phyloP scores from a whole-genome alignment of 2,113 vertebrate species.

The Syngnathus scovelli region DNA sequence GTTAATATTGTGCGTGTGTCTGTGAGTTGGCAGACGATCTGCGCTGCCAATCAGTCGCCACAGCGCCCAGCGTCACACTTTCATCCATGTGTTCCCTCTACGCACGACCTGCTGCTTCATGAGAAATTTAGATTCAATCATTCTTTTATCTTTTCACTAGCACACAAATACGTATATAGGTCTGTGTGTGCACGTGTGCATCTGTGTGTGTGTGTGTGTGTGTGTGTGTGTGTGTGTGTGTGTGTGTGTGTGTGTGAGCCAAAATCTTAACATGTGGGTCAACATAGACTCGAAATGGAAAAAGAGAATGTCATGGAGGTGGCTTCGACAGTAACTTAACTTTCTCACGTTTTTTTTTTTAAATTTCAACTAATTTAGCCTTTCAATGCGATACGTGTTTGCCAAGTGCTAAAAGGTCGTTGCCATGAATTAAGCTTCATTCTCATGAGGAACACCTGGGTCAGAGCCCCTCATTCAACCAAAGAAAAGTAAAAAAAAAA shows the following conservation, averaged over 20 bases:
- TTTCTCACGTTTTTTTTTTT: background rate
- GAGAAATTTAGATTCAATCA: slow-evolving; percentile 45
- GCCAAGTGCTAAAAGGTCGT: slow-evolving; percentile 5
- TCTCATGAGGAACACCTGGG: slow-evolving; percentile 7
- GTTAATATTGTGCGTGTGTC: background rate
- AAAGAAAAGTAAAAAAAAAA: slow-evolving; percentile 2
- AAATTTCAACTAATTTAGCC: background rate
- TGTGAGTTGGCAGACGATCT: slow-evolving; percentile 49
- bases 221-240: slow-evolving; percentile 1
- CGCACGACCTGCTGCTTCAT: slow-evolving; percentile 43
- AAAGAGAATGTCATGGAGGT: background rate
- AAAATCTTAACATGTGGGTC: slow-evolving; percentile 16
- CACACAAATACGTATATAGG: background rate
- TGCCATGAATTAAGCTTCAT: slow-evolving; percentile 8
- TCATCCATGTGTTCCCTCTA: slow-evolving; percentile 49
- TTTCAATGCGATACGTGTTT: background rate
- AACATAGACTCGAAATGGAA: slow-evolving; percentile 6
- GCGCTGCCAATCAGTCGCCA: slow-evolving; percentile 52
- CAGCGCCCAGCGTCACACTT: slow-evolving; percentile 34
- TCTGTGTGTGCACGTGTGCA: slow-evolving; percentile 9
- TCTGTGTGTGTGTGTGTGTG: slow-evolving; percentile 1
- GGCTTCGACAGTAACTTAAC: background rate
- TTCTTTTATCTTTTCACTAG: slow-evolving; percentile 47
- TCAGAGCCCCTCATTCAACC: slow-evolving; percentile 14
- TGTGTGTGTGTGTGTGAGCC: background rate